Conservation (phyloP, 2,888 invertebrate species). For the Leptodirus hochenwartii region DNA sequence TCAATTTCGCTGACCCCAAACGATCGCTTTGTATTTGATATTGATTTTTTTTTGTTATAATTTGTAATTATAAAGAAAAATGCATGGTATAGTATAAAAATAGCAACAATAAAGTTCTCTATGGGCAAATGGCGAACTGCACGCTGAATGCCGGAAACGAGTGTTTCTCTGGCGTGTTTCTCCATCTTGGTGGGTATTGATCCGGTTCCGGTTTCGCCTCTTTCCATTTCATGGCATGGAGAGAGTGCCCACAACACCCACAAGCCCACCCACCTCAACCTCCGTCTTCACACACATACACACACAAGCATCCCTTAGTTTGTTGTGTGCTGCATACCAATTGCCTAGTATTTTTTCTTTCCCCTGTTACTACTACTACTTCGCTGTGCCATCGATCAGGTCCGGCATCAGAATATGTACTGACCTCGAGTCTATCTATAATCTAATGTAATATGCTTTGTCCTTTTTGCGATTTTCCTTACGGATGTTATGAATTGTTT, state of each 20-base stretch:
- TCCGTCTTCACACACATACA: constrained; percentile 3
- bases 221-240: constrained; percentile 17
- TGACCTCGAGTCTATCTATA: no score
- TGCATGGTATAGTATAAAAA: no score
- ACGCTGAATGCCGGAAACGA: constrained; percentile 21
- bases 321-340: constrained; percentile 44
- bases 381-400: no score
- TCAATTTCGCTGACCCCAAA: no score
- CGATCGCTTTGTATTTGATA: not conserved
- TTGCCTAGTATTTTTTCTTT: constrained; percentile 35
- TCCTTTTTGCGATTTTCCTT: no score
- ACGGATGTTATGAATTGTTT: no score
- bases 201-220: constrained; percentile 30
- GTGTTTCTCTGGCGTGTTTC: constrained; percentile 26
- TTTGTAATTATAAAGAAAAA: not conserved
- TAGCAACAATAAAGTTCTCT: no score
- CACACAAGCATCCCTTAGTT: constrained; percentile 19
- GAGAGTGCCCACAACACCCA: constrained; percentile 6
- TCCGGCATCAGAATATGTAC: no score
- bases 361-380: constrained; percentile 21
- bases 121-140: no score
- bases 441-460: no score
- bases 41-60: constrained; percentile 2
- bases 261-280: constrained; percentile 4
- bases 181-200: constrained; percentile 29